Evolutionary conservation across 2,888 invertebrate species (phyloP), one percentile per base, ranked within the genome.

Genomic region (Morpho helenor): DNA sequence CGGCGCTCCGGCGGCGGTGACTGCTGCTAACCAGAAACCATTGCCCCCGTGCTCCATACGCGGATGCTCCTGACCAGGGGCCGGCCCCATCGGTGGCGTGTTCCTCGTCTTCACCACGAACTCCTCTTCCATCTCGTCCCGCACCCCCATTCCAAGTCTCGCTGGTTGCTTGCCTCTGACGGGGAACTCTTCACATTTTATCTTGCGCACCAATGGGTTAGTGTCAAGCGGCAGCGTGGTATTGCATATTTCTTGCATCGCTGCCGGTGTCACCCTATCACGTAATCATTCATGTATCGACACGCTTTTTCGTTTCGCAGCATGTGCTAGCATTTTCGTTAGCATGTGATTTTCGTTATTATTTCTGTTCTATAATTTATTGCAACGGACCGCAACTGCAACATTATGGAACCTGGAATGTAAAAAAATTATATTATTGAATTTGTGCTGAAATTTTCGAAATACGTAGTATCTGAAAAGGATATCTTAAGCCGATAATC

Each of bases 1-100:
- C 67, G 92, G 93, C 60, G 90, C 89, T 54, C 91, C 92, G 66
- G 93, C 93, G 60, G 93, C 93, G 70, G 94, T 93, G 72, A 94
- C 94, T 60, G 94, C 93, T 72, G 95, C 93, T 80, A 94, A 91
- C 94, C 95, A 95, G 88, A 94, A 94, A 69, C 94, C 94, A 76
- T 89, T 87, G 52, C 87, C 88, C 66, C 83, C 88, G 69, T 91
- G 91, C 74, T 92, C 92, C 91, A 91, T 92, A 87, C 87, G 94
- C 91, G 86, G 93, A 87, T 88, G 93, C 71, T 92, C 85, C 58
- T 79, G 80, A 45, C 81, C 87, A 72, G 91, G 87, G 73, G 92
- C 86, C 62, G 91, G 87, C 76, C 92, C 92, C 89, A 92, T 93
- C 69, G 94, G 94, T 74, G 94, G 94, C 75, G 93, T 93, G 74